Conservation (phyloP, 2,113 vertebrate genomes). For the Tragelaphus scriptus region DNA sequence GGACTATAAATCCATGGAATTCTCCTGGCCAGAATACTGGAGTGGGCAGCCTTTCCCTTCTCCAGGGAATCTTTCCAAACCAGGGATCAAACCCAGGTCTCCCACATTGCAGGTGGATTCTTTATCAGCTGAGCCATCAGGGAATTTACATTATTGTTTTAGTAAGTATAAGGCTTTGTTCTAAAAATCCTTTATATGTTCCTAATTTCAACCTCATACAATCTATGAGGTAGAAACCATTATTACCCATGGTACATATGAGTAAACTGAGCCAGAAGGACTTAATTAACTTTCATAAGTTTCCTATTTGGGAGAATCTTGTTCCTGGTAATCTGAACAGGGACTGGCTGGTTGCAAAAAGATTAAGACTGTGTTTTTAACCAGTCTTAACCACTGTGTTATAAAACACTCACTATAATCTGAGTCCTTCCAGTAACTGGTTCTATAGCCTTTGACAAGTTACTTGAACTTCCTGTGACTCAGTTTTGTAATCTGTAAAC, state of each 20-base stretch:
- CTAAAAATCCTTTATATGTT: background rate
- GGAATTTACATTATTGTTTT: background rate
- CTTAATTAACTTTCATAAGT: background rate
- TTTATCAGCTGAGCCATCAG: background rate
- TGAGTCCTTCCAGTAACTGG: background rate
- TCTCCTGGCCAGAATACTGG: background rate
- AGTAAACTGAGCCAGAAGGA: background rate
- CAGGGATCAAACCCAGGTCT: background rate
- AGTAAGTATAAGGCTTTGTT: background rate
- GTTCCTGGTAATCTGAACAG: background rate
- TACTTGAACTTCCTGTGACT: background rate
- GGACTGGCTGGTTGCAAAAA: background rate
- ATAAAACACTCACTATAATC: background rate
- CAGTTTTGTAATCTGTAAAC: conserved; percentile 27
- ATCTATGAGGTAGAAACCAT: background rate
- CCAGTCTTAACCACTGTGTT: background rate
- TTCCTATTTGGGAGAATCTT: background rate
- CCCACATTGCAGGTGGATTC: background rate
- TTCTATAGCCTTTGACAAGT: background rate
- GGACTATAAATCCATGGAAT: background rate
- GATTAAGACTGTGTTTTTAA: background rate
- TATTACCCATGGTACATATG: background rate
- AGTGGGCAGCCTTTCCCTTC: background rate
- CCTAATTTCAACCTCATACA: background rate
- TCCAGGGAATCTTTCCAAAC: background rate